A percentile compares a stretch with the other conserved stretches of the same genome.
Evolutionary conservation across 1,140 invertebrate species (phyloP).

Genomic region (Eupristina koningsbergeri): DNA sequence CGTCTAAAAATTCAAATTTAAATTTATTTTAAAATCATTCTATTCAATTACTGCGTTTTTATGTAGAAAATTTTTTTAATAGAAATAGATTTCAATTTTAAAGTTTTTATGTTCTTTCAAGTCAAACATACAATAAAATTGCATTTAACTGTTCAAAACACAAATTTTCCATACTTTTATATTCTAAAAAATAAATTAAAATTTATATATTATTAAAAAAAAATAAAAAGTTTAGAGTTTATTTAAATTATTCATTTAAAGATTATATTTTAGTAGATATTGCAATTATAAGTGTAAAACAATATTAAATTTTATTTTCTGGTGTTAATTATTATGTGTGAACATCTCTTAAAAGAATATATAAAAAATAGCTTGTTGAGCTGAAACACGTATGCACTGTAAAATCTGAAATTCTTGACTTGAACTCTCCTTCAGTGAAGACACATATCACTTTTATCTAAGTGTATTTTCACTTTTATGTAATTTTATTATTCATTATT

Average conservation of each 20-base stretch:
- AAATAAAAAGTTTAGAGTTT: not conserved
- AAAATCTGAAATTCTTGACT: not conserved
- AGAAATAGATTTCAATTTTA: no score
- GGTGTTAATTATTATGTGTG: not conserved
- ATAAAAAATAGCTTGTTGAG: not conserved
- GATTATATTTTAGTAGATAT: no score
- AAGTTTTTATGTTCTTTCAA: no score
- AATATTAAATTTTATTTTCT: not conserved
- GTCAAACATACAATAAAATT: no score
- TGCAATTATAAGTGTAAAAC: no score
- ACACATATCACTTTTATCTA: not conserved
- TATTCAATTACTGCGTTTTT: no score
- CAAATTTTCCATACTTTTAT: no score
- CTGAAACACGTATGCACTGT: not conserved
- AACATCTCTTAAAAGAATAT: not conserved
- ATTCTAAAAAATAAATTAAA: not conserved
- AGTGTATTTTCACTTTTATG: not conserved
- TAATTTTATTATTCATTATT: not conserved
- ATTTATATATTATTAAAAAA: not conserved
- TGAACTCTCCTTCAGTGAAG: not conserved
- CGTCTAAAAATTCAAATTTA: no score
- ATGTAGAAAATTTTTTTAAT: no score
- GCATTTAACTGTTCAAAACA: no score
- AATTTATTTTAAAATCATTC: no score
- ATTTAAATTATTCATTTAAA: no score